These are phyloP conservation scores for Agrypnus murinus DNA, from an alignment of 2,888 invertebrate species.

Conservation along the genomic window DNA sequence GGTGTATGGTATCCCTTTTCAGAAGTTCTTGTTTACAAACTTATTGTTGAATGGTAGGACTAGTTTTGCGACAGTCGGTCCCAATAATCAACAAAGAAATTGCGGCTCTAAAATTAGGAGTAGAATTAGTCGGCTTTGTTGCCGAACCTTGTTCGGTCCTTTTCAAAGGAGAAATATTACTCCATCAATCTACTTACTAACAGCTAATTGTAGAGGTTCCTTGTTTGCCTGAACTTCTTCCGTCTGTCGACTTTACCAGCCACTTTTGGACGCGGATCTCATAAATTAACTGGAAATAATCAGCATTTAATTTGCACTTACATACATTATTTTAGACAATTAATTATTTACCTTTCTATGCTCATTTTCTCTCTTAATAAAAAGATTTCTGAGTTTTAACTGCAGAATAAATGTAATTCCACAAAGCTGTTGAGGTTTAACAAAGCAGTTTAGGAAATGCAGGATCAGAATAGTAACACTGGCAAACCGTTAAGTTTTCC, in stretches of 20 bases:
- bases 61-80: constrained; percentile 52
- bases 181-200: constrained; percentile 66
- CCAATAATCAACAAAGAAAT: constrained; percentile 46
- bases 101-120: constrained; percentile 45
- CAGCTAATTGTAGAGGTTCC: constrained; percentile 66
- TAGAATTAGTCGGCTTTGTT: constrained; percentile 49
- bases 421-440: too few species aligned
- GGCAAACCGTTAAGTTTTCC: too few species aligned
- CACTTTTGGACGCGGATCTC: constrained; percentile 34
- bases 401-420: too few species aligned
- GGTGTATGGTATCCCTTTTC: constrained; percentile 59
- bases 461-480: too few species aligned
- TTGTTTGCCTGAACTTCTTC: constrained; percentile 47
- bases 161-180: constrained; percentile 55
- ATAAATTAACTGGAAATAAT: constrained; percentile 42
- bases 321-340: too few species aligned
- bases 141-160: constrained; percentile 49
- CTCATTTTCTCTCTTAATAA: too few species aligned
- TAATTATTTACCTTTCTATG: too few species aligned
- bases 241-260: constrained; percentile 43
- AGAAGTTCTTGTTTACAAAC: constrained; percentile 60
- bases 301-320: constrained; percentile 22
- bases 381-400: too few species aligned
- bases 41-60: constrained; percentile 55
- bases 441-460: too few species aligned